Base-by-base conservation (phyloP, 2,797 vertebrate genomes). In the Percopsis omiscomaycus region DNA sequence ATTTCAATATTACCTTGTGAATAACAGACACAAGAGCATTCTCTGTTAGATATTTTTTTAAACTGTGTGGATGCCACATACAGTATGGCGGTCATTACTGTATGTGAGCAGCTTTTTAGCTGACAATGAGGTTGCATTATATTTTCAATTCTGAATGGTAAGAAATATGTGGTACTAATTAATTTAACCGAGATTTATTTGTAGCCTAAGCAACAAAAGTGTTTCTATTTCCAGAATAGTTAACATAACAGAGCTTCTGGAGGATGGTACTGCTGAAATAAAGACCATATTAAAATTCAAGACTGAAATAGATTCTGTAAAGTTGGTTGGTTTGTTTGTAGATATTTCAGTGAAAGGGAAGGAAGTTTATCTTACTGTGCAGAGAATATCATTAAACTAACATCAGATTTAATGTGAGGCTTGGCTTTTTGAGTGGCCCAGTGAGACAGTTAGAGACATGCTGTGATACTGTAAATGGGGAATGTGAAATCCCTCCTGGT, bases 401-500 rank as follows among this genome's bases (percentile, higher is more conserved):
- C 57, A 3, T 1, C 2, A 8, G 22, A 2, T 37, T 37, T 37
- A 6, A 11, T 58, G 64, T 44, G 63, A 75, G 69, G 32, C 68
- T 64, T 44, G 75, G 73, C 62, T 73, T 55, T 44, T 60, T 15
- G 46, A 2, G 45, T 86, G 78, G 82, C 58, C 73, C 56, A 27
- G 62, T 72, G 68, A 79, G 76, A 71, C 56, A 27, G 62, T 72
- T 67, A 79, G 76, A 71, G 77, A 80, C 79, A 65, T 71, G 67
- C 66, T 79, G 55, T 72, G 68, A 85, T 75, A 77, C 81, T 62
- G 79, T 89, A 88, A 89, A 89, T 51, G 59, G 37, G 80, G 78
- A 89, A 91, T 89, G 79, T 91, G 86, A 89, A 90, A 90, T 86
- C 64, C 75, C 86, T 87, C 84, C 87, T 83, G 67, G 68, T 49